Percentiles rank a stretch among this genome's conserved stretches.
These are phyloP conservation scores for Megaleporinus macrocephalus DNA, from an alignment of 2,113 vertebrate genomes.

Conservation along the genomic window DNA sequence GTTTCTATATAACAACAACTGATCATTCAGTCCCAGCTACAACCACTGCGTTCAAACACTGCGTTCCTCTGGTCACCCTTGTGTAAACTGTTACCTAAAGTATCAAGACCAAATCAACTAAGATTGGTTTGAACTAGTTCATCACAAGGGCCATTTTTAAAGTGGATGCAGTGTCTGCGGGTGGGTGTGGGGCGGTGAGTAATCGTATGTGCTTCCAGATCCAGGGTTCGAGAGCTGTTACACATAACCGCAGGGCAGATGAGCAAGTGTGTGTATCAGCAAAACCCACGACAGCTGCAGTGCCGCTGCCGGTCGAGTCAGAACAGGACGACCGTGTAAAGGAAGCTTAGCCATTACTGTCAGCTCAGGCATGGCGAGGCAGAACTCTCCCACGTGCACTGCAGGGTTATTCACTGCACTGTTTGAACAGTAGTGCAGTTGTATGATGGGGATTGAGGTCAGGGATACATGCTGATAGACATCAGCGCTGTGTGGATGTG, in stretches of 20 bases:
- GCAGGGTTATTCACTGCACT: neutral
- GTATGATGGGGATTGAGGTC: neutral
- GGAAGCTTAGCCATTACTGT: neutral
- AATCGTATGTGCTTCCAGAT: neutral
- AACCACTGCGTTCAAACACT: too few species aligned
- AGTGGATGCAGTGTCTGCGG: neutral
- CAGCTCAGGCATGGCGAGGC: neutral
- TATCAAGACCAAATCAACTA: too few species aligned
- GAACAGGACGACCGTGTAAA: neutral
- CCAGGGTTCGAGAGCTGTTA: neutral
- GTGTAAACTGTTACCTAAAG: too few species aligned
- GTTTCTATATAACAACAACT: too few species aligned
- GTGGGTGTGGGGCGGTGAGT: neutral
- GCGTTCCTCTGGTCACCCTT: too few species aligned
- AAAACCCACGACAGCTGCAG: neutral
- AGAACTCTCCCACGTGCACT: neutral
- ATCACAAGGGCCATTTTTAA: neutral
- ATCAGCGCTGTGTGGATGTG: conserved; percentile 35
- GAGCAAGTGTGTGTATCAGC: conserved; percentile 1
- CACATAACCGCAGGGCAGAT: neutral
- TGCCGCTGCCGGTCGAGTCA: neutral
- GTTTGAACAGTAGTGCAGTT: neutral
- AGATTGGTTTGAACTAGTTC: too few species aligned
- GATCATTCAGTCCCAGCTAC: too few species aligned
- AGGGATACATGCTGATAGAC: conserved; percentile 12